A percentile compares a stretch with the other conserved stretches of the same genome.
Conservation (phyloP, 2,113 vertebrate species). For the Rhabdomys dilectus region DNA sequence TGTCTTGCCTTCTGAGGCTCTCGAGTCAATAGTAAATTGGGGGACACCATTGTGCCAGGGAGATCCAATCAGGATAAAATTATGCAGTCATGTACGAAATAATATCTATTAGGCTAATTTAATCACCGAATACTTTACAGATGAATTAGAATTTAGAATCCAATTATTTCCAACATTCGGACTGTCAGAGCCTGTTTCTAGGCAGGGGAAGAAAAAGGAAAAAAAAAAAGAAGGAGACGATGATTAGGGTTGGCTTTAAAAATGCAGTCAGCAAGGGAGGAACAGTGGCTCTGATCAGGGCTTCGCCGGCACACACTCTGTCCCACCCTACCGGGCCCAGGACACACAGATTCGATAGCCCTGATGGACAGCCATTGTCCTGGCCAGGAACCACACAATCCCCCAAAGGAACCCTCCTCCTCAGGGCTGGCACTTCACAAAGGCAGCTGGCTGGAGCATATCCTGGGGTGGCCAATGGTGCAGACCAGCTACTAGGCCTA, state of each 20-base stretch:
- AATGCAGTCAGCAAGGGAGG: constrained; percentile 76
- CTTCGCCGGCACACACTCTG: constrained; percentile 67
- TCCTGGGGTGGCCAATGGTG: not conserved
- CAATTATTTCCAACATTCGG: constrained; percentile 95
- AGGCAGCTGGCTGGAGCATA: not conserved
- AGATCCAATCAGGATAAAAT: constrained; percentile 90
- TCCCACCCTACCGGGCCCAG: not conserved
- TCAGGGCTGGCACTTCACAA: not conserved
- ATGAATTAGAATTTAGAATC: constrained; percentile 96
- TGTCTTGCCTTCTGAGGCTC: constrained; percentile 88
- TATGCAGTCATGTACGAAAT: constrained; percentile 96
- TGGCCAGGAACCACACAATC: not conserved
- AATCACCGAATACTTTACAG: constrained; percentile 97
- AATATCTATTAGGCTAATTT: constrained; percentile 99
- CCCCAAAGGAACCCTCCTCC: not conserved
- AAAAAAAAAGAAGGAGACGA: not conserved
- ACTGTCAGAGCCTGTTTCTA: constrained; percentile 87
- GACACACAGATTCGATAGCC: not conserved
- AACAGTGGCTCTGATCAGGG: constrained; percentile 80
- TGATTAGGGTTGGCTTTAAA: constrained; percentile 78
- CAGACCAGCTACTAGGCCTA: not conserved
- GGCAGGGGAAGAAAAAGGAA: constrained; percentile 54
- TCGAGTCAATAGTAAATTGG: constrained; percentile 94
- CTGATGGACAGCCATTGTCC: constrained; percentile 59
- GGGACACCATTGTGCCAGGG: constrained; percentile 90